Evolutionary conservation across 2,797 vertebrate genomes (phyloP), one percentile per base, ranked within the genome.

Genomic region (Betta splendens): DNA sequence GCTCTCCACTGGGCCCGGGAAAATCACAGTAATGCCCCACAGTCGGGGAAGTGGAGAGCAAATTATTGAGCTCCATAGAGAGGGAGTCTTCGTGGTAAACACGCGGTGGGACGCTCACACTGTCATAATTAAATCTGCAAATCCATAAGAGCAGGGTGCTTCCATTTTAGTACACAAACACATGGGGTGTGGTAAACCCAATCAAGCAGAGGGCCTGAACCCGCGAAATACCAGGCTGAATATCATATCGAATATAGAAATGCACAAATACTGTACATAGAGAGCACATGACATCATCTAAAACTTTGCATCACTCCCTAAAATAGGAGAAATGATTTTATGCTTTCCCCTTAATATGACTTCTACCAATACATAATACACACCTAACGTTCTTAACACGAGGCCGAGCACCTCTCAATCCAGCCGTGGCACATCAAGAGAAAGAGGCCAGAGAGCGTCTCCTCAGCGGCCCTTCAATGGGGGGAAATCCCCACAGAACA

Each of bases 111-210:
- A 89, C 23, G 55, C 79, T 75, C 18, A 75, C 60, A 73, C 83
- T 81, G 85, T 84, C 81, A 80, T 90, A 88, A 91, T 92, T 91
- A 91, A 90, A 90, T 89, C 80, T 82, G 76, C 68, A 89, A 89
- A 87, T 89, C 80, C 81, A 75, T 80, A 79, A 84, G 83, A 82
- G 63, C 53, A 47, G 68, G 78, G 75, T 58, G 74, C 68, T 75
- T 73, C 67, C 42, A 59, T 72, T 78, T 81, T 66, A 38, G 64
- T 46, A 65, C 76, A 78, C 80, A 75, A 78, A 72, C 66, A 72
- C 66, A 55, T 59, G 52, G 36, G 42, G 43, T 40, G 52, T 60
- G 60, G 57, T 75, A 80, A 69, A 81, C 46, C 71, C 35, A 52
- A 56, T 33, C 50, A 52, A 25, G 16, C 12, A 31, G 9, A 67